phyloP scores from a whole-genome alignment of 2,113 vertebrate species.

The Saccopteryx bilineata region DNA sequence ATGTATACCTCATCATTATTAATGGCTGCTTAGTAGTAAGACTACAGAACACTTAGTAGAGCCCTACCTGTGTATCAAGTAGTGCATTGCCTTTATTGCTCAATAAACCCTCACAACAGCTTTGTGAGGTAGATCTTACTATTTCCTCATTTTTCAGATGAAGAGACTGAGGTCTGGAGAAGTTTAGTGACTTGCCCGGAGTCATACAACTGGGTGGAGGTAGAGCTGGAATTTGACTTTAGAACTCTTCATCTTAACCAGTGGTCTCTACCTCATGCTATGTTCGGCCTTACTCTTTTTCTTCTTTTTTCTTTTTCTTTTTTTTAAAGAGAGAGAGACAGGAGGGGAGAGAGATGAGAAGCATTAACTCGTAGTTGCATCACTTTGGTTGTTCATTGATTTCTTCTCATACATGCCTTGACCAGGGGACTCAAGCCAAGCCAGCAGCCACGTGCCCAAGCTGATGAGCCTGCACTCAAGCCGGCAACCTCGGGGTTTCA shows the following conservation, averaged over 20 bases:
- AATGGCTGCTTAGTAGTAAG: not conserved
- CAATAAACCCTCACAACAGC: not conserved
- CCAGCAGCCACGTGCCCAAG: no score
- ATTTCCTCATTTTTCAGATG: conserved; percentile 4
- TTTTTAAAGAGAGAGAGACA: no score
- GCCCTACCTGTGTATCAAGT: not conserved
- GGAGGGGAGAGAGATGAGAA: no score
- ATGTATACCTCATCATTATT: not conserved
- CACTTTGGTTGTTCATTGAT: no score
- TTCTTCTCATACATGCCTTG: no score
- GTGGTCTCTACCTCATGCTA: not conserved
- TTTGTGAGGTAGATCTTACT: not conserved
- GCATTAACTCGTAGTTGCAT: no score
- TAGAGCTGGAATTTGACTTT: not conserved
- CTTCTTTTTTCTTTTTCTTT: no score
- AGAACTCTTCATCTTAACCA: not conserved
- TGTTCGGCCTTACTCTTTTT: not conserved
- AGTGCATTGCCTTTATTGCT: conserved; percentile 2
- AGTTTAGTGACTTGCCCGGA: not conserved
- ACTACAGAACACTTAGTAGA: not conserved
- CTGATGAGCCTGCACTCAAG: no score
- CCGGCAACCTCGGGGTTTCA: no score
- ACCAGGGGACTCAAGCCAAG: no score
- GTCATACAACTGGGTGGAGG: not conserved
- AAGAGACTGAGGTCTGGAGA: not conserved